Base-by-base conservation (phyloP, 1,140 invertebrate species). In the Potamilus streckersoni region DNA sequence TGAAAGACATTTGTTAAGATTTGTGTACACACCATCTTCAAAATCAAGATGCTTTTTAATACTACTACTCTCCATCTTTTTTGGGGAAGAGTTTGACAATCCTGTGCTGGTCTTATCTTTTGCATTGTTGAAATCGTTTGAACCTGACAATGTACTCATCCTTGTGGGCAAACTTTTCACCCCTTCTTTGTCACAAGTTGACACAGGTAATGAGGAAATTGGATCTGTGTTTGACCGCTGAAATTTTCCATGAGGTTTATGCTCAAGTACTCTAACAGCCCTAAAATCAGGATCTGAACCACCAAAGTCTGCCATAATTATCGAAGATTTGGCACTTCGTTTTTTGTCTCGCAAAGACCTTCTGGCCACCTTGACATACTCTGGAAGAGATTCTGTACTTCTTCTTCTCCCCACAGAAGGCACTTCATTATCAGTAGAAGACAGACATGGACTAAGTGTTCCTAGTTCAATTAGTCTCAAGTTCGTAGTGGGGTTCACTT, bases 401-500 rank as follows among this genome's bases (percentile, higher is more conserved):
- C 82, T 80, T 31, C 86, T 76, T 74, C 82, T 84, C 86, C 85
- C 86, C 60, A 80, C 83, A 13, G 84, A 74, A 38, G 38, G 38
- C 38, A 38, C 38, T 38, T 38, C 38, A 20, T 79, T 72, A 17
- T 23, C 60, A 14, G 63, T 55, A 23, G 80, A 59, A 8, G 71
- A 58, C 57, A 62, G 69, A 16, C 38, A 62, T 17, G 84, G 83
- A 79, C 84, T 87, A 55, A 89, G 82, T 3, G 88, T 89, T 27
- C 88, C 88, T 16, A 89, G 81, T 65, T 86, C 78, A 20, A 86
- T 85, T 89, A 91, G 81, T 85, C 88, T 72, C 85, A 87, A 68
- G 85, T 73, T 73, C 49, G 73, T 69, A n/a, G 63, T 62, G 62
- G 66, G 73, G 49, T 74, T 70, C 14, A 69, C 70, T 69, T 59